These are phyloP conservation scores for Cheilosia vulpina DNA, from an alignment of 2,888 invertebrate species.

Conservation along the genomic window DNA sequence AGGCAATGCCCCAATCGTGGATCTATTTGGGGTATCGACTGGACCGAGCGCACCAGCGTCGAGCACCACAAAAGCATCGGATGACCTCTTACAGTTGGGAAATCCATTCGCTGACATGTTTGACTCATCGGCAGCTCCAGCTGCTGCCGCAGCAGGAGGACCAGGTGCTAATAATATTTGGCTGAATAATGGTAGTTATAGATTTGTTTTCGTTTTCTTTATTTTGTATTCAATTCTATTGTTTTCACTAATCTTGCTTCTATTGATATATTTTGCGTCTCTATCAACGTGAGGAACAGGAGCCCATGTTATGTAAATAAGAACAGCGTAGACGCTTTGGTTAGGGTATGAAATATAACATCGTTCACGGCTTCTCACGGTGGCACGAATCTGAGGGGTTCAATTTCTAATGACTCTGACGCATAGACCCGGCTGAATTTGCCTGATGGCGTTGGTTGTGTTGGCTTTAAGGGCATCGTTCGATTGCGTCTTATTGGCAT, in stretches of 20 bases:
- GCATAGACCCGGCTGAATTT: no score
- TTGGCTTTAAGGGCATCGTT: no score
- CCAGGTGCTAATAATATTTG: slow-evolving; percentile 84
- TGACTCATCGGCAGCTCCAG: slow-evolving; percentile 88
- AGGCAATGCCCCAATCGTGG: slow-evolving; percentile 88
- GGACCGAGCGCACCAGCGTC: slow-evolving; percentile 83
- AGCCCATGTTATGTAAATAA: neutral
- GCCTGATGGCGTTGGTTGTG: no score
- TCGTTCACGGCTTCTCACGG: no score
- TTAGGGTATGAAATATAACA: no score
- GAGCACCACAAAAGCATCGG: slow-evolving; percentile 89
- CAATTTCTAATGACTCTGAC: no score
- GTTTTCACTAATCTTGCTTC: slow-evolving; percentile 38
- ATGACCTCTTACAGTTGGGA: slow-evolving; percentile 93
- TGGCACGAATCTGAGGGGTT: no score
- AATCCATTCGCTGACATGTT: slow-evolving; percentile 97
- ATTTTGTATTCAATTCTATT: slow-evolving; percentile 28
- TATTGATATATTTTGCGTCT: slow-evolving; percentile 32
- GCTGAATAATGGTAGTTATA: slow-evolving; percentile 85
- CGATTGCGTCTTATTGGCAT: no score
- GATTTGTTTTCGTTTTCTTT: slow-evolving; percentile 77
- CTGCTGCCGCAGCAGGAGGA: slow-evolving; percentile 81
- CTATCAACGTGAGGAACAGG: slow-evolving; percentile 4
- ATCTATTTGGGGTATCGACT: slow-evolving; percentile 88
- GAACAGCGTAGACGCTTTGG: no score